Base-by-base conservation (phyloP, 2,888 invertebrate species). In the Eristalinus aeneus region DNA sequence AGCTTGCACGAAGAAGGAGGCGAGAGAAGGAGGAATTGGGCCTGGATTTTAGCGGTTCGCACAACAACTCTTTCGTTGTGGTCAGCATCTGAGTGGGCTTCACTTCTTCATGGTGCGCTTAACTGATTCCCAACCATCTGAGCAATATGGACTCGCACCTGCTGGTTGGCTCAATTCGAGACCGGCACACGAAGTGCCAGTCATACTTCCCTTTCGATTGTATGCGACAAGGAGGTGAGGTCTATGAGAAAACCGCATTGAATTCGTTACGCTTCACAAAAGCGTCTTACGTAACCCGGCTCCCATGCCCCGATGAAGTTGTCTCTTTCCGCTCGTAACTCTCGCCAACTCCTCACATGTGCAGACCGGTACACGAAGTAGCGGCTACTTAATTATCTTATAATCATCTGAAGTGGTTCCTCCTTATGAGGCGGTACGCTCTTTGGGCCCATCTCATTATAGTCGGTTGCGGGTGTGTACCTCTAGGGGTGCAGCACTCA, bases 31-130 rank as follows among this genome's bases (percentile, higher is more conserved):
- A 34, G 9, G 1, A 2, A 8, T 8, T 10, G 9, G 34, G 10
- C 1, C 0, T 16, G n/a, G 46, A 16, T 46, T n/a, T 16, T 46
- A 16, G 16, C 9, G 16, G 81, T 86, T 86, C 39, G 76, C 36
- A 69, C 20, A 2, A 11, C 77, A 86, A 64, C 85, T 86, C 81
- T 77, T 81, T 86, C 68, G 76, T 73, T 85, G 74, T 54, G n/a
- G n/a, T 16, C 16, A 5, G 46, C 4, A 6, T 16, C n/a, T 1
- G 1, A 8, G 46, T n/a, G 1, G 3, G 5, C 2, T 27, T 27
- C 46, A 16, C n/a, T 16, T 46, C 16, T n/a, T 46, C 46, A 8
- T 8, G 39, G 4, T n/a, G 39, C 2, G 4, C 12, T 39, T 12
- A 11, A 4, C 0, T 36, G 36, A 39, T 46, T 16, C 46, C 46